Evolutionary conservation across 1,140 invertebrate species (phyloP), one percentile per base, ranked within the genome.

Genomic region (Halictus rubicundus): DNA sequence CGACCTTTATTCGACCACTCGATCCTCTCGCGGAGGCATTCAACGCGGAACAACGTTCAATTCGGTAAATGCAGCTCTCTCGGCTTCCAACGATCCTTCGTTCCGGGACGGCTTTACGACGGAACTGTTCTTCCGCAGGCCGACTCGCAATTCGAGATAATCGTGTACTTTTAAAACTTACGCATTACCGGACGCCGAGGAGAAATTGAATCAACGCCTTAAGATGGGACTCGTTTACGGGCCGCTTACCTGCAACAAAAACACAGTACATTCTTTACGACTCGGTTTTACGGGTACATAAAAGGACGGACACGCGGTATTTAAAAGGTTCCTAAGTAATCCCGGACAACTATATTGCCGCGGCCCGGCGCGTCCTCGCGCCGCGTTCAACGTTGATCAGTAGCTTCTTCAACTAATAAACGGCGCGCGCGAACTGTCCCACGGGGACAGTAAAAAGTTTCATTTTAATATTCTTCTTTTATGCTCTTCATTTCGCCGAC

Each of bases 251-350:
- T 84, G 78, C 12, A 74, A 84, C 83, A 59, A 66, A 70, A 73
- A 80, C 61, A 73, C 23, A 39, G 54, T 63, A 69, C 60, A 46
- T 65, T 72, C 60, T 64, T 78, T 78, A 78, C 76, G 76, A 72
- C 46, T 49, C 23, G 7, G 54, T 46, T 86, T 86, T 85, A 86
- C 80, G 84, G 84, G 69, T 71, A 69, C 80, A 82, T 80, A 86
- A 86, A 85, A 74, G 25, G 39, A 32, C 25, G 61, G 23, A 19
- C 83, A 79, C 78, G 73, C 46, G 69, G 72, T 81, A 78, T 73
- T 80, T 80, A 80, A 80, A 68, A 75, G 54, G 49, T 10, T 68
- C 7, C 46, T 49, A 69, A 63, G 72, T 80, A 66, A 81, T 52
- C 61, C 60, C 9, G 32, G 49, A 52, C 61, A 72, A 72, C 76